Evolutionary conservation across 2,797 vertebrate species (phyloP), one percentile per base, ranked within the genome.

Genomic region (Bucorvus abyssinicus): DNA sequence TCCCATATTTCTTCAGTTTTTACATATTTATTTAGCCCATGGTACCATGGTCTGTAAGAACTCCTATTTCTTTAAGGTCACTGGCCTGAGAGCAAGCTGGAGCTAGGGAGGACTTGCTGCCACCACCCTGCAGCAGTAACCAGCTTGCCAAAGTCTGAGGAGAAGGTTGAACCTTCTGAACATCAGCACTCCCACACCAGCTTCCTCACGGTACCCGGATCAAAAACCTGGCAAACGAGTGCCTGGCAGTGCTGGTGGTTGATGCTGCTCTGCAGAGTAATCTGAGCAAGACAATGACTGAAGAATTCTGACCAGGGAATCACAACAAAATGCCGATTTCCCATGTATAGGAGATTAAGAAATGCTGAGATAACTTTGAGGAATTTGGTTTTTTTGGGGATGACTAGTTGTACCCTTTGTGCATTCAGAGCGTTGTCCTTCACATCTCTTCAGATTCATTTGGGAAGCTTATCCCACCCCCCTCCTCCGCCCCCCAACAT

Each of bases 141-240:
- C 45, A 79, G 36, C 38, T 79, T 84, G 45, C 42, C 27, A 34
- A 49, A 75, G 55, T 75, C 55, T 61, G 65, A 89, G 80, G 30
- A 77, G 42, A 64, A 78, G 73, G 30, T 1, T 14, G 65, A 50
- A 60, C 69, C 77, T 93, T 61, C 26, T 55, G 56, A 56, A 40
- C 18, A 2, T 70, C 2, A 2, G 36, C 56, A 40, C 53, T 90
- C 44, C 34, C 61, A 38, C 1, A 0, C 32, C 32, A 57, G 57
- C 55, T 75, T 90, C 50, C 20, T 73, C 8, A 3, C 4, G 1
- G 34, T 73, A 60, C 23, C 44, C 61, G 44, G 13, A 57, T 76
- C 77, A 29, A 45, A 7, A 42, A 82, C 45, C 24, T 16, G 1
- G 17, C 1, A 5, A 57, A 44, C 0, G 0, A 75, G 70, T 2